Evolutionary conservation across 1,140 invertebrate species (phyloP), one percentile per base, ranked within the genome.

Genomic region (Hermetia illucens): DNA sequence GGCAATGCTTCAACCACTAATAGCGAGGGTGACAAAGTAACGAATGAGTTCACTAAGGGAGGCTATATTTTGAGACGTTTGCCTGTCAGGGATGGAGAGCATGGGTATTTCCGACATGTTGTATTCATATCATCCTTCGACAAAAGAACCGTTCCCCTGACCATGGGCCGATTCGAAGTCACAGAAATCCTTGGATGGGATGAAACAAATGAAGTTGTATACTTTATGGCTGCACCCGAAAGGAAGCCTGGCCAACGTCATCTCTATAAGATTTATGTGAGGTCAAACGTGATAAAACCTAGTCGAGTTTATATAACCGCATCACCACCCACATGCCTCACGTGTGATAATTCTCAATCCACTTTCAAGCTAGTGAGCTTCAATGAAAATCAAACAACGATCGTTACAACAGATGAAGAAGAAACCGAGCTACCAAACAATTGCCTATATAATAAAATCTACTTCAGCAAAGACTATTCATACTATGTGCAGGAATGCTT

Each of bases 221-320:
- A 77, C 48, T 79, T 70, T 46, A 72, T 83, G 44, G 79, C 77
- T 15, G 81, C 81, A n/a, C 74, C 72, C 2, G 71, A 75, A 46
- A 69, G 70, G 34, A 61, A 64, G 18, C 74, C 81, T 0, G 75
- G 77, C 3, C 72, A 81, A 48, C 59, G 82, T 12, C 83, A 87
- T 53, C 55, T 88, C 29, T 84, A 80, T 62, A 64, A 75, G 44
- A 72, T 79, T 44, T 53, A 44, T 31, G 58, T 69, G 12, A 64
- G 62, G 21, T 46, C 60, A 21, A 60, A 61, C 42, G 47, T 58
- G 2, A 60, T 55, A 13, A 50, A 60, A 29, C 42, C 52, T 16
- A 61, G 56, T 39, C 48, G 57, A 34, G 57, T 55, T 1, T 60
- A 59, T 19, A 56, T 60, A 13, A 58, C 54, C 1, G 51, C 54